Base-by-base conservation (phyloP, 2,888 invertebrate genomes). In the Maniola hyperantus region DNA sequence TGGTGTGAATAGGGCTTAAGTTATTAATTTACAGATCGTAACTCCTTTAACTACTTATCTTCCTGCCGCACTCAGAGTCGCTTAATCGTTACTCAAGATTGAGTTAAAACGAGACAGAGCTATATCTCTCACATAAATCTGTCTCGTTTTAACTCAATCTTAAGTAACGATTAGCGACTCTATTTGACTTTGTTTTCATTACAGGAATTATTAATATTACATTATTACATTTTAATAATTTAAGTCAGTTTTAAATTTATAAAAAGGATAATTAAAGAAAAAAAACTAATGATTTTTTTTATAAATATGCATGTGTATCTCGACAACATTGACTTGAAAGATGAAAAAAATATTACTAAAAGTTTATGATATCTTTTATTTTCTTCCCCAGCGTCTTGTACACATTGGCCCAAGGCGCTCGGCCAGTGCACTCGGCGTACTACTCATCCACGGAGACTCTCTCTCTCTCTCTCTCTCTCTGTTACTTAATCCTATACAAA, bases 181-280 rank as follows among this genome's bases (percentile, higher is more conserved):
- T n/a, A n/a, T n/a, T n/a, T n/a, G n/a, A 2, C 39, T 54, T 55
- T 46, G 59, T 65, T 65, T 60, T 46, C 39, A 46, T 55, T 53
- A 66, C 65, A 63, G 62, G 58, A 48, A 58, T 54, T 65, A 57
- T 44, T 57, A 54, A 54, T 65, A 51, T 53, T 48, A 58, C 51
- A 59, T 62, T 62, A 53, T 64, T 44, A 54, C 54, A 64, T 64
- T 64, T 64, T 46, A 65, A 46, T 65, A 55, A 63, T 50, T 58
- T 63, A 66, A 66, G 53, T 63, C 62, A 65, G 53, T 61, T 61
- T 61, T 50, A 61, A 26, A 51, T 61, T 50, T 39, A 20, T 50
- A 50, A 50, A 50, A 36, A 13, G 13, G 15, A 61, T 61, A 50
- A 61, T 18, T 60, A 36, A 54, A 36, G 15, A 8, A 39, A 39